phyloP scores from a whole-genome alignment of 1,140 invertebrate species.

The Danaus plexippus region DNA sequence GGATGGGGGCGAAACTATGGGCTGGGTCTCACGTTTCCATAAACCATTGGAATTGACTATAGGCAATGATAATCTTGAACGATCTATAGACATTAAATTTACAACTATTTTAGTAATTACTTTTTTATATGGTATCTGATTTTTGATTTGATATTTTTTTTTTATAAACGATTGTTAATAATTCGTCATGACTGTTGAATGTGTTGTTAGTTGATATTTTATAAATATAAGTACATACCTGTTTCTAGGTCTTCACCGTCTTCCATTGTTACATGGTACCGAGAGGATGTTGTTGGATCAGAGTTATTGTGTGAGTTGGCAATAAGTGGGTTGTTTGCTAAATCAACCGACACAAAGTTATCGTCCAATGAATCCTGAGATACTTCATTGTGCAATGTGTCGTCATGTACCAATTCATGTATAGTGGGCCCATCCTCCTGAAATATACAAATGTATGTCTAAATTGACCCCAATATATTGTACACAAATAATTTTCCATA shows the following conservation, averaged over 20 bases:
- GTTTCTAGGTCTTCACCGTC: slow-evolving; percentile 53
- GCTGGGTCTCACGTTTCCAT: slow-evolving; percentile 29
- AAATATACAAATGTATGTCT: slow-evolving; percentile 11
- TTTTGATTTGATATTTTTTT: too few species aligned
- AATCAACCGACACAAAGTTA: slow-evolving; percentile 41
- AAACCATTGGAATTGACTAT: slow-evolving; percentile 26
- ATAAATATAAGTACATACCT: slow-evolving; percentile 30
- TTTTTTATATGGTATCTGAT: too few species aligned
- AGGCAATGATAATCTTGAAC: slow-evolving; percentile 32
- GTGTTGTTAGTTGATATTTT: slow-evolving; percentile 4
- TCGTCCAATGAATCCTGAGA: slow-evolving; percentile 44
- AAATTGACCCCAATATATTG: background rate
- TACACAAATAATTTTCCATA: slow-evolving; percentile 18
- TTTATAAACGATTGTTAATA: too few species aligned
- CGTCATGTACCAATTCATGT: slow-evolving; percentile 65
- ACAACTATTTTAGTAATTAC: background rate
- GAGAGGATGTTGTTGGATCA: slow-evolving; percentile 30
- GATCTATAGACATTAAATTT: slow-evolving; percentile 34
- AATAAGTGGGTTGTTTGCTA: slow-evolving; percentile 24
- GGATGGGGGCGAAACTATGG: slow-evolving; percentile 44
- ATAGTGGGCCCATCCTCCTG: slow-evolving; percentile 68
- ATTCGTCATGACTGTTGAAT: too few species aligned
- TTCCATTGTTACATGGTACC: slow-evolving; percentile 62
- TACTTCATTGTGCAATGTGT: slow-evolving; percentile 45
- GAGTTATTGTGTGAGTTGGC: slow-evolving; percentile 24